Base-by-base conservation (phyloP, 2,113 vertebrate genomes). In the Sisor rabdophorus region DNA sequence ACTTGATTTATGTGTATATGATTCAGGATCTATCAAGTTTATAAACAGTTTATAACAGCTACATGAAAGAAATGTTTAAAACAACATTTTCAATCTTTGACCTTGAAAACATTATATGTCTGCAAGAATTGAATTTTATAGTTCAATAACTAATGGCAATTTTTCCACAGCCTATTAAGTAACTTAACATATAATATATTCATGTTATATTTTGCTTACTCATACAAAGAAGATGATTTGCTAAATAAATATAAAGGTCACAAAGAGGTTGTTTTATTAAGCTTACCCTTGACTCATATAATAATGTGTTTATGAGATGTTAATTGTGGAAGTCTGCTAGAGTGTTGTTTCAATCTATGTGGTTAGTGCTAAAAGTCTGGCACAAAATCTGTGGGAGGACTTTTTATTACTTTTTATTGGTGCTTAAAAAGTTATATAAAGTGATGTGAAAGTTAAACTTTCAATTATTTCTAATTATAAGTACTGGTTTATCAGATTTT, bases 181-280 rank as follows among this genome's bases (percentile, higher is more conserved):
- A 13, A 67, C 52, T 52, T 75, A 61, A 55, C 22, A 28, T 36
- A 36, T 36, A 4, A 4, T 36, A 36, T 36, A 36, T 75, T 75
- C 47, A 56, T 36, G 22, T 52, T 56, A 40, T 15, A 68, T 56
- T 75, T 70, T 65, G 24, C 48, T 15, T 50, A 59, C 58, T 60
- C 40, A 55, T 30, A 28, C 32, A 52, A 26, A 69, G 22, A 70
- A 63, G 52, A 63, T 61, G 26, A 16, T 22, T 55, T 58, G 58
- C 13, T 36, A 52, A 65, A 52, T 55, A 69, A 47, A 58, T 60
- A 73, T 79, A 85, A 80, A 85, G 76, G 81, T 82, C 64, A 79
- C 65, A 11, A 69, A 52, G 16, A 52, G 65, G 47, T 52, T 0
- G 11, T 69, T 69, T 84, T 58, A 78, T 83, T 81, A 78, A 74